Evolutionary conservation across 2,113 vertebrate genomes (phyloP).

Genomic region (Rhineura floridana): DNA sequence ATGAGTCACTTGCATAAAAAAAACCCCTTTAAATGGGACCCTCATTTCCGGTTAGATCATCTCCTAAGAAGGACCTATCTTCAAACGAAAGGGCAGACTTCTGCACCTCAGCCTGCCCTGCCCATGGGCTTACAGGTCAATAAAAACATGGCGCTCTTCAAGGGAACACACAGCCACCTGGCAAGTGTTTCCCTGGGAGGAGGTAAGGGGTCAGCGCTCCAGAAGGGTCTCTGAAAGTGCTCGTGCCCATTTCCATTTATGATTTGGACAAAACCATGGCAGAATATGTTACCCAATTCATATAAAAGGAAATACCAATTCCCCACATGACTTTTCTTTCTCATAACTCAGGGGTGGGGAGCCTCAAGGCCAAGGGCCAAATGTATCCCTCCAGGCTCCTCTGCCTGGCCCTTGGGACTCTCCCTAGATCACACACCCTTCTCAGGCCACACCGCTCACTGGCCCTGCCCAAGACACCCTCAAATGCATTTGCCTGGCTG

Average conservation of each 20-base stretch:
- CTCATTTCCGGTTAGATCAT: neutral
- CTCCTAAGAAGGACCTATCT: neutral
- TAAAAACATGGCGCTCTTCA: neutral
- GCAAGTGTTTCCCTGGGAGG: neutral
- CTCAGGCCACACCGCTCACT: too few relatives aligned
- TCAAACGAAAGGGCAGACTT: too few relatives aligned
- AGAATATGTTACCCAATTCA: neutral
- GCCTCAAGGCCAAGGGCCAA: too few relatives aligned
- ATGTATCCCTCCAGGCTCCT: too few relatives aligned
- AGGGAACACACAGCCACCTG: too few relatives aligned
- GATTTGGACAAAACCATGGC: neutral
- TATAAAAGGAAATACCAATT: neutral
- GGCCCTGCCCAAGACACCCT: too few relatives aligned
- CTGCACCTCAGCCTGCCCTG: neutral
- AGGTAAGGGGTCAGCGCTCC: neutral
- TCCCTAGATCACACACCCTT: too few relatives aligned
- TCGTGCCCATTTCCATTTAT: neutral
- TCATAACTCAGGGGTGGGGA: too few relatives aligned
- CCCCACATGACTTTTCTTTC: too few relatives aligned
- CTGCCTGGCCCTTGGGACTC: too few relatives aligned
- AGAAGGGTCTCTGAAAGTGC: neutral
- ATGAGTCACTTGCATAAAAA: slow-evolving; percentile 14
- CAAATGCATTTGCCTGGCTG: too few relatives aligned
- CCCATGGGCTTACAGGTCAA: too few relatives aligned
- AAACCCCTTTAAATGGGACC: neutral